Evolutionary conservation across 2,888 invertebrate species (phyloP).

Genomic region (Amorpha juglandis): DNA sequence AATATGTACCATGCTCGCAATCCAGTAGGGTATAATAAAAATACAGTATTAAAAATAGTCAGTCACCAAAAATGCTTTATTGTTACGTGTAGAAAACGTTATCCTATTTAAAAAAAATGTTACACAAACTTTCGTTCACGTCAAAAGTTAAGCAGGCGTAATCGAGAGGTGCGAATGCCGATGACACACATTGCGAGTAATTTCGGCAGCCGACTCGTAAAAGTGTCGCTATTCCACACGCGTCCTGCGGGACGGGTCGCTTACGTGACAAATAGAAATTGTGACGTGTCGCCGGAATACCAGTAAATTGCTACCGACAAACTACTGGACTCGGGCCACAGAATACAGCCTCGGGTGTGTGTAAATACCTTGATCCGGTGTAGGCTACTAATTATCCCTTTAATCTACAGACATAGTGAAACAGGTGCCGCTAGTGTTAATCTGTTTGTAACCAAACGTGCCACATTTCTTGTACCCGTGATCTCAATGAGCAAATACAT

Average conservation of each 20-base stretch:
- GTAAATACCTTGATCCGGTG: not conserved
- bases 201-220: not conserved
- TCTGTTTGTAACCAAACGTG: too few species aligned
- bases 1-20: too few species aligned
- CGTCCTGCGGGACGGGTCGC: slow-evolving; percentile 5
- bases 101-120: too few species aligned
- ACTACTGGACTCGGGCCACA: not conserved
- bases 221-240: not conserved
- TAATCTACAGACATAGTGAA: too few species aligned
- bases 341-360: not conserved
- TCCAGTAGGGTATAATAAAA: too few species aligned
- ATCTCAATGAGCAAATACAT: too few species aligned
- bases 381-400: too few species aligned
- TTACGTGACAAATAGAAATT: slow-evolving; percentile 22
- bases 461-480: too few species aligned
- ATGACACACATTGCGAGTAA: slow-evolving; percentile 2
- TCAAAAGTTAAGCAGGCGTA: not conserved
- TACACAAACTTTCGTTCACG: not conserved
- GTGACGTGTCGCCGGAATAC: slow-evolving; percentile 1
- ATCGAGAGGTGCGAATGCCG: not conserved
- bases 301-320: not conserved
- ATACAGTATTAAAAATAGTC: too few species aligned
- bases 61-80: too few species aligned
- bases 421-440: too few species aligned
- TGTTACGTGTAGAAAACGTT: too few species aligned